Conservation (phyloP, 2,113 vertebrate genomes). For the Beaufortia kweichowensis region DNA sequence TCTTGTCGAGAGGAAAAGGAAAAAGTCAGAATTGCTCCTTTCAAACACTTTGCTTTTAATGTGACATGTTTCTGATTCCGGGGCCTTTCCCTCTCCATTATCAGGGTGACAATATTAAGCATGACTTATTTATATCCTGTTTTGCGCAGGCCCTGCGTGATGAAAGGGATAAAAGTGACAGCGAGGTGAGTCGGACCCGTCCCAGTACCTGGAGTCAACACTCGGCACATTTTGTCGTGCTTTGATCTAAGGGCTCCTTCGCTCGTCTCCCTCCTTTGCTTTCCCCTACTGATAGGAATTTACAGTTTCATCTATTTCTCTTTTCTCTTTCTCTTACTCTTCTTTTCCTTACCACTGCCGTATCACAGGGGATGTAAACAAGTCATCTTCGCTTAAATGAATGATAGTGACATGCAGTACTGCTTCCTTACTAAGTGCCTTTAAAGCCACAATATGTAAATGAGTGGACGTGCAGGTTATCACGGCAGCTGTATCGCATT, state of each 20-base stretch:
- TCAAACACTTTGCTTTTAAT: conserved; percentile 71
- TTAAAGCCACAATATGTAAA: conserved; percentile 34
- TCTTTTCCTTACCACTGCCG: conserved; percentile 20
- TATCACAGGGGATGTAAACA: conserved; percentile 42
- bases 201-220: conserved; percentile 45
- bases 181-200: conserved; percentile 50
- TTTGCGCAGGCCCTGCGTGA: conserved; percentile 53
- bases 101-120: conserved; percentile 64
- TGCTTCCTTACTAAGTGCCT: conserved; percentile 3
- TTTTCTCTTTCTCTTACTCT: conserved; percentile 31
- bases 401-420: conserved; percentile 36
- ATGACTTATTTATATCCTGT: conserved; percentile 73
- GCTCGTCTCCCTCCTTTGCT: conserved; percentile 57
- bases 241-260: conserved; percentile 59
- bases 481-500: neutral
- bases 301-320: conserved; percentile 43
- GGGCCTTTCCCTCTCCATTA: conserved; percentile 58
- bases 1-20: conserved; percentile 65
- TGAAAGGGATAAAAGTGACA: conserved; percentile 55
- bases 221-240: conserved; percentile 54
- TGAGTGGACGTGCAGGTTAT: neutral
- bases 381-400: conserved; percentile 39
- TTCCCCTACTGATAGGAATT: conserved; percentile 52
- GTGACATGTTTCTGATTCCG: conserved; percentile 55
- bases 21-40: conserved; percentile 71